These are phyloP conservation scores for Melinaea menophilus DNA, from an alignment of 2,888 invertebrate species.

Conservation along the genomic window DNA sequence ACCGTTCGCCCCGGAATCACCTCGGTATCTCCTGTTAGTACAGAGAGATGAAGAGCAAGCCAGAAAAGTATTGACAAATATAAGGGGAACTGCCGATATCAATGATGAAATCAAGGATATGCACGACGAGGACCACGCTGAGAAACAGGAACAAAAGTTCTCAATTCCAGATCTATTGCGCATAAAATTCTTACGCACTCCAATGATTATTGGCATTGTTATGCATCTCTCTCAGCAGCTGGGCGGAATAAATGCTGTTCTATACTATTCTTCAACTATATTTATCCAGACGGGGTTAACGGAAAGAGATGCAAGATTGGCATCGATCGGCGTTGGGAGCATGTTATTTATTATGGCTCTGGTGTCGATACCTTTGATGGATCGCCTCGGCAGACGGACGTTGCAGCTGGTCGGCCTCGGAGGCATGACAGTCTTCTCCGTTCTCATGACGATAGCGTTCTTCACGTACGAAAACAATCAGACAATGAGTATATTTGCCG, in stretches of 20 bases:
- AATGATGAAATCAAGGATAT: slow-evolving; percentile 72
- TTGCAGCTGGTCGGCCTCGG: slow-evolving; percentile 83
- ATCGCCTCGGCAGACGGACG: slow-evolving; percentile 82
- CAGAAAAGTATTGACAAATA: slow-evolving; percentile 52
- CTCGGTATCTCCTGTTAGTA: slow-evolving; percentile 63
- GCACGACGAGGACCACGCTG: slow-evolving; percentile 68
- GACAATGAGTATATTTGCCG: slow-evolving; percentile 70
- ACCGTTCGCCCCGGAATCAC: slow-evolving; percentile 67
- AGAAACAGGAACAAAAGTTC: slow-evolving; percentile 63
- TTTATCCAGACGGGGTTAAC: slow-evolving; percentile 81
- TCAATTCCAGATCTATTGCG: slow-evolving; percentile 59
- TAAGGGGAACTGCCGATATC: slow-evolving; percentile 61
- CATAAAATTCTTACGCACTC: slow-evolving; percentile 55
- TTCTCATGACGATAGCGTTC: slow-evolving; percentile 81
- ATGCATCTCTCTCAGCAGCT: slow-evolving; percentile 74
- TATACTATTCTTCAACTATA: slow-evolving; percentile 84
- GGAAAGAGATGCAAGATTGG: slow-evolving; percentile 78
- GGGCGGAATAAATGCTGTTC: slow-evolving; percentile 78
- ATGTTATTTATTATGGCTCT: slow-evolving; percentile 86
- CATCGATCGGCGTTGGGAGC: slow-evolving; percentile 84
- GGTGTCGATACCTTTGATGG: slow-evolving; percentile 87
- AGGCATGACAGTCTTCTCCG: slow-evolving; percentile 85
- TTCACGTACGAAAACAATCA: slow-evolving; percentile 61
- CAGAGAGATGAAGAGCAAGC: slow-evolving; percentile 63
- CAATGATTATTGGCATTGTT: slow-evolving; percentile 69